Evolutionary conservation across 1,140 invertebrate species (phyloP), one percentile per base, ranked within the genome.

Genomic region (Ceratina calcarata): DNA sequence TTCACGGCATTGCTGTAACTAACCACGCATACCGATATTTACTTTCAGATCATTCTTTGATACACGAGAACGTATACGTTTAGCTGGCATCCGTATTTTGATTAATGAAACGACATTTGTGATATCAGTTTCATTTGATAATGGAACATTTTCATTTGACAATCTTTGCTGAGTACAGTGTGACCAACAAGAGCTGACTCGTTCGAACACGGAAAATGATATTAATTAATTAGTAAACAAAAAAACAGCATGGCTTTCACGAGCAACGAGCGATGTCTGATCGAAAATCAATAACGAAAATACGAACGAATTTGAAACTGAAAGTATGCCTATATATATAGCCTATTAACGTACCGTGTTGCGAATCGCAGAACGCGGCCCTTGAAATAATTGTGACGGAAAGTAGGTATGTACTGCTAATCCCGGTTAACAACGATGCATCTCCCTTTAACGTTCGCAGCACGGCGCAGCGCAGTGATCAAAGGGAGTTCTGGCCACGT

Each of bases 21-120:
- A 75, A 75, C 73, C 62, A 67, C 73, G 73, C 64, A 45, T 60
- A 37, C 13, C 0, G 32, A 58, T 51, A 58, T 67, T 67, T 67
- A 75, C 64, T 57, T 49, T 20, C 51, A 32, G 20, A 67, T 67
- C 57, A 58, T 75, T 67, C 64, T 67, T 8, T 49, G 55, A 66
- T 32, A 75, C 27, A 75, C 53, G 58, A 67, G 32, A 20, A 45
- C 45, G 20, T 16, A 27, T 49, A 57, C 4, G n/a, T n/a, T 6
- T 16, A 57, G 18, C 1, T 64, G 61, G 32, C 32, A 75, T 55
- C 62, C 10, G 4, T 67, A 1, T 16, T 27, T 8, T 3, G 7
- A 18, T 24, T 20, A 75, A 37, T 66, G 22, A 49, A 45, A 37
- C 22, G 6, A 57, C 24, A 24, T 22, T 37, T 7, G 15, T 2